Conservation (phyloP, 2,113 vertebrate genomes). For the Equus przewalskii region DNA sequence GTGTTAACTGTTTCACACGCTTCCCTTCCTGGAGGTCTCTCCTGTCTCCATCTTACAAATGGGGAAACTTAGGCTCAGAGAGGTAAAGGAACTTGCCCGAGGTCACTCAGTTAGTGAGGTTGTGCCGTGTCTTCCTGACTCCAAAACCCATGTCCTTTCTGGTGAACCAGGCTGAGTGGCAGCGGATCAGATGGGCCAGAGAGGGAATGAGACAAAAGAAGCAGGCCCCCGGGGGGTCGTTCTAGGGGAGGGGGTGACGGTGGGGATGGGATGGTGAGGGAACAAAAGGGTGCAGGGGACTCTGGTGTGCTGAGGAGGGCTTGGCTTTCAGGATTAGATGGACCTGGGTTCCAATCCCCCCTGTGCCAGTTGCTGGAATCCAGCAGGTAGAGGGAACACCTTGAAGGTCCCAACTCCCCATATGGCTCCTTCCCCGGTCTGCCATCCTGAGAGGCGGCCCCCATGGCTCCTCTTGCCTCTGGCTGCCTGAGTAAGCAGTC, state of each 20-base stretch:
- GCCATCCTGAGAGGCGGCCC: neutral
- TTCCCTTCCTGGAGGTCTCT: neutral
- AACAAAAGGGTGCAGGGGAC: neutral
- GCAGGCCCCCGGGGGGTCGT: neutral
- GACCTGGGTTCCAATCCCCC: neutral
- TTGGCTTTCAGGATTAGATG: neutral
- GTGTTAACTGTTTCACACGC: fast-evolving
- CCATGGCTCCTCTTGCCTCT: neutral
- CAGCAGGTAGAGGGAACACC: neutral
- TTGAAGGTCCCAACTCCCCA: neutral
- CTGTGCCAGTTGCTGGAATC: neutral
- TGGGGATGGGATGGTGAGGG: neutral
- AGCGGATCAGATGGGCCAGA: neutral
- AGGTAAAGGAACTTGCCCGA: neutral
- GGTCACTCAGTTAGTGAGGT: neutral
- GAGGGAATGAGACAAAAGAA: neutral
- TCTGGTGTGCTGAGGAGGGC: neutral
- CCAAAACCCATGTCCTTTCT: neutral
- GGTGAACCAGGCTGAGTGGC: neutral
- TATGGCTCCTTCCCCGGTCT: neutral
- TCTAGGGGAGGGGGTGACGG: too few relatives aligned
- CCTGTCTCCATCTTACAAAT: neutral
- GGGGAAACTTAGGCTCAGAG: constrained; percentile 80
- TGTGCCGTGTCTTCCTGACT: neutral
- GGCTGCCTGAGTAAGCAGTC: constrained; percentile 61